These are phyloP conservation scores for Sminthurinus aureus DNA, from an alignment of 2,888 invertebrate genomes.

Conservation along the genomic window DNA sequence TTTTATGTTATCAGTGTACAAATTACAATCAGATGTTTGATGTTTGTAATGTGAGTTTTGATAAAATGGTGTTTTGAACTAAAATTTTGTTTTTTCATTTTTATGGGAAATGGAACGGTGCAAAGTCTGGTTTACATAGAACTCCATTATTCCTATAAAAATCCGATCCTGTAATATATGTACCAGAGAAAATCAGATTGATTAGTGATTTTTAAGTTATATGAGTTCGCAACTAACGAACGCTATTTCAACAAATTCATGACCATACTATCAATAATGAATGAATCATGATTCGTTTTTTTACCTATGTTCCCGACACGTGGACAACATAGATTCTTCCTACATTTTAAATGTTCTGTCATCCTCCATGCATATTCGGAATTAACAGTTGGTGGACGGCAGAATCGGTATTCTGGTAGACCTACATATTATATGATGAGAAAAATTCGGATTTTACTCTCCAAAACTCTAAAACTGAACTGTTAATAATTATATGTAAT, in stretches of 20 bases:
- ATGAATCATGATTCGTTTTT: neutral
- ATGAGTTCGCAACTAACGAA: too few species aligned
- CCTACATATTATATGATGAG: constrained; percentile 11
- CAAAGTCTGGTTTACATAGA: constrained; percentile 51
- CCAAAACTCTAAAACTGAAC: neutral
- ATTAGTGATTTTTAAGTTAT: too few species aligned
- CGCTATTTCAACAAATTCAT: neutral
- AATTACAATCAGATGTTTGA: too few species aligned
- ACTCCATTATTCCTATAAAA: constrained; percentile 54
- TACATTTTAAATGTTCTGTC: constrained; percentile 45
- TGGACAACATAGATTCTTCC: constrained; percentile 32
- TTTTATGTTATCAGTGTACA: too few species aligned
- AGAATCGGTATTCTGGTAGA: constrained; percentile 50
- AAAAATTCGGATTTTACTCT: neutral
- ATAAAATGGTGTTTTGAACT: too few species aligned
- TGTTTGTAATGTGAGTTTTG: too few species aligned
- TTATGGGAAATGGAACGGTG: constrained; percentile 54
- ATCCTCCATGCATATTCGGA: constrained; percentile 58
- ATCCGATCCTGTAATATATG: constrained; percentile 41
- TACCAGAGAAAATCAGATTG: constrained; percentile 8
- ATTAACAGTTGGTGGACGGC: constrained; percentile 56
- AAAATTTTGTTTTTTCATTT: too few species aligned
- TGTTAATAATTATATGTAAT: neutral
- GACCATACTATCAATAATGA: neutral
- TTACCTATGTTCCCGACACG: constrained; percentile 46